Evolutionary conservation across 2,888 invertebrate species (phyloP).

Genomic region (Sericinus montela): DNA sequence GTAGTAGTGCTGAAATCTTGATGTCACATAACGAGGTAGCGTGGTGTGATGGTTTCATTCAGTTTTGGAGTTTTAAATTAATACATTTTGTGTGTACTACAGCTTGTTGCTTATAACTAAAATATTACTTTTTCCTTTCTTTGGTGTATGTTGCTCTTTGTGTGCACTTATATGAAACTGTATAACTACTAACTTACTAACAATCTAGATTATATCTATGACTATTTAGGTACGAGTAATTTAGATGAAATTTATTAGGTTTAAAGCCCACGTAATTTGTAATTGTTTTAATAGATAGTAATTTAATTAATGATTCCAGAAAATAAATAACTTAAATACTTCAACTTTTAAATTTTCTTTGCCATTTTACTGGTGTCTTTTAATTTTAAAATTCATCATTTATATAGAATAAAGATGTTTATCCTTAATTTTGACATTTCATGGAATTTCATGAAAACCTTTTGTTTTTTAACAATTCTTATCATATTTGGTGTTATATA

Average conservation of each 20-base stretch:
- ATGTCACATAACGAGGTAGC: slow-evolving; percentile 66
- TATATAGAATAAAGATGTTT: no score
- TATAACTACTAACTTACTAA: slow-evolving; percentile 39
- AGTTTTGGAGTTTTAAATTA: slow-evolving; percentile 30
- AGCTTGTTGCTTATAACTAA: slow-evolving; percentile 52
- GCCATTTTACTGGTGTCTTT: no score
- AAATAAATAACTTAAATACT: no score
- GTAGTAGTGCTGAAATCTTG: slow-evolving; percentile 54
- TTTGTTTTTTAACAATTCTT: no score
- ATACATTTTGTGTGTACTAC: slow-evolving; percentile 30
- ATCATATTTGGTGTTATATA: no score
- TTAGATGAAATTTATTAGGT: neutral
- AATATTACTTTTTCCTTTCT: slow-evolving; percentile 39
- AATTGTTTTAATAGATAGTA: neutral
- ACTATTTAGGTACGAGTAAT: slow-evolving; percentile 22
- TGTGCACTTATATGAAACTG: slow-evolving; percentile 43
- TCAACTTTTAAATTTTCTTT: no score
- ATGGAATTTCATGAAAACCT: no score
- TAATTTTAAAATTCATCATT: no score
- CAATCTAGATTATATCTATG: slow-evolving; percentile 23
- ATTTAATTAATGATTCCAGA: slow-evolving; percentile 8
- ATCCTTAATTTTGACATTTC: no score
- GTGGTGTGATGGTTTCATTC: slow-evolving; percentile 68
- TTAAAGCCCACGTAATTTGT: neutral
- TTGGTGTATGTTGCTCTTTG: slow-evolving; percentile 69